These are phyloP conservation scores for Tangara arthus DNA, from an alignment of 2,797 vertebrate species.

Conservation along the genomic window DNA sequence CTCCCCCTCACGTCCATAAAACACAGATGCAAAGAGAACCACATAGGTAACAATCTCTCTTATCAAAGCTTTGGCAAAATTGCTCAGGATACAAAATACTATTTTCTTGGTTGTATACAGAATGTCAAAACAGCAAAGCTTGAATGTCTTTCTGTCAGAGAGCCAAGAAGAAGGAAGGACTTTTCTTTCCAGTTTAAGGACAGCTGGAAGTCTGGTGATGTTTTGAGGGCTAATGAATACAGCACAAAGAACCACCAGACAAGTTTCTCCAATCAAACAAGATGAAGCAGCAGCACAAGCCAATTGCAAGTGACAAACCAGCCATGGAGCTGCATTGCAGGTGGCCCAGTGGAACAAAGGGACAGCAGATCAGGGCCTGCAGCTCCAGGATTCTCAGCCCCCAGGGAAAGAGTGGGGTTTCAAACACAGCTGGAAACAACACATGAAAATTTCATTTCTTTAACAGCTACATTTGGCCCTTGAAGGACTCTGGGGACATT, in stretches of 20 bases:
- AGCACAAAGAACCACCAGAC: background rate
- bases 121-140: background rate
- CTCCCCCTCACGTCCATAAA: background rate
- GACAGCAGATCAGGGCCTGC: background rate
- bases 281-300: background rate
- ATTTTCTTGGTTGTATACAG: background rate
- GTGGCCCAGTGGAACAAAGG: background rate
- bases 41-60: background rate
- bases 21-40: background rate
- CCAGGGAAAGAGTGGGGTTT: background rate
- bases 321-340: background rate
- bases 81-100: background rate
- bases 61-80: background rate
- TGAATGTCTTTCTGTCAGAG: background rate
- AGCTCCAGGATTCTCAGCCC: background rate
- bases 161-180: background rate
- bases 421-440: background rate
- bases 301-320: background rate
- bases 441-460: background rate
- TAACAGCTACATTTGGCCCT: background rate
- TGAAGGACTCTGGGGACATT: background rate
- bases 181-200: background rate
- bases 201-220: background rate
- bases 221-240: background rate
- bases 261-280: background rate